Conservation (phyloP, 2,888 invertebrate genomes). For the Zeuzera pyrina region DNA sequence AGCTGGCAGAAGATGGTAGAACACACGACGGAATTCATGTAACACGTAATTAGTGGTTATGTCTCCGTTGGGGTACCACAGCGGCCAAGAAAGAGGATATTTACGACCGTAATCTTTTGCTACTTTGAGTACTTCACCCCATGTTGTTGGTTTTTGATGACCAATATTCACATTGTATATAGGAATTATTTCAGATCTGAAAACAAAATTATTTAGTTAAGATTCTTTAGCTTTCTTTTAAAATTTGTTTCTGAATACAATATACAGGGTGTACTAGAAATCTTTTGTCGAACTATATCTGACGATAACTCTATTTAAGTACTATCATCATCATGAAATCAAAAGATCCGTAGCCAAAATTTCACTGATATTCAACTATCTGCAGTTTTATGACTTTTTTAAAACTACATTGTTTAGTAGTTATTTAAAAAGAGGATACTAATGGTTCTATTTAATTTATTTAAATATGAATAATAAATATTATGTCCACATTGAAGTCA, state of each 20-base stretch:
- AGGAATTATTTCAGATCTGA: slow-evolving; percentile 76
- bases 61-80: slow-evolving; percentile 90
- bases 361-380: no score
- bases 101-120: slow-evolving; percentile 78
- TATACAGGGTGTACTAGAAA: neutral
- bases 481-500: no score
- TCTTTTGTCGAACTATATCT: no score
- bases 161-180: slow-evolving; percentile 94
- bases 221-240: no score
- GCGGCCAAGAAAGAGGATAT: slow-evolving; percentile 85
- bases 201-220: slow-evolving; percentile 19
- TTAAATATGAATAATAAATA: no score
- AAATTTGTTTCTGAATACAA: neutral
- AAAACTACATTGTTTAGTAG: no score
- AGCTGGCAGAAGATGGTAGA: slow-evolving; percentile 85
- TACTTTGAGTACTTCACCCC: slow-evolving; percentile 85
- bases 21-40: slow-evolving; percentile 78
- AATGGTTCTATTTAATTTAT: no score
- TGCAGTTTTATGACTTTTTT: no score
- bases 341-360: no score
- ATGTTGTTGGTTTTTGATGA: slow-evolving; percentile 84
- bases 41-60: slow-evolving; percentile 77
- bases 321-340: no score
- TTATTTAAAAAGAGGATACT: no score
- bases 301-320: no score